A percentile compares a stretch with the other conserved stretches of the same genome.
phyloP scores from a whole-genome alignment of 2,888 invertebrate genomes.

The Brachyopa scutellaris region DNA sequence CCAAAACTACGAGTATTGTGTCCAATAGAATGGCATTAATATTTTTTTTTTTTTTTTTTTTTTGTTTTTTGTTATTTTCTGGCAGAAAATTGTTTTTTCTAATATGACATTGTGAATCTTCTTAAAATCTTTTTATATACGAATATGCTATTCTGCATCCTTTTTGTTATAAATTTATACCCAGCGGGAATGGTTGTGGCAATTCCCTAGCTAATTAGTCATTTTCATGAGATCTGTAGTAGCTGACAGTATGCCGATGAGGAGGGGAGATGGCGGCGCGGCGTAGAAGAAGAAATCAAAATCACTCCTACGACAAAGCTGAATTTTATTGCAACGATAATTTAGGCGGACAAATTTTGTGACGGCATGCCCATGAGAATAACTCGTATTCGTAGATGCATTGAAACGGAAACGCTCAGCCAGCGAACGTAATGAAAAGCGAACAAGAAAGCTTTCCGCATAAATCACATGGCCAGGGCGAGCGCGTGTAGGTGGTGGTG shows the following conservation, averaged over 20 bases:
- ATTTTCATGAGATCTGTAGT: slow-evolving; percentile 8
- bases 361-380: not conserved
- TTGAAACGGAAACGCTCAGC: not conserved
- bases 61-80: slow-evolving; percentile 24
- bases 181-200: slow-evolving; percentile 4
- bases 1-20: slow-evolving; percentile 63
- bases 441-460: slow-evolving; percentile 38
- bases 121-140: no score
- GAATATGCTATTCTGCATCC: slow-evolving; percentile 48
- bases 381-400: slow-evolving; percentile 4
- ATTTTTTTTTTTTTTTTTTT: no score
- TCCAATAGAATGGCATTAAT: slow-evolving; percentile 68
- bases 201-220: slow-evolving; percentile 50
- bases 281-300: not conserved
- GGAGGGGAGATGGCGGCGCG: not conserved
- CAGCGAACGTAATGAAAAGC: slow-evolving; percentile 30
- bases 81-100: slow-evolving; percentile 43
- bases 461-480: slow-evolving; percentile 44
- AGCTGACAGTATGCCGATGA: no score
- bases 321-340: slow-evolving; percentile 56
- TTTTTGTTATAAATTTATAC: slow-evolving; percentile 14
- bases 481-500: slow-evolving; percentile 25
- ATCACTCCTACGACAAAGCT: slow-evolving; percentile 43
- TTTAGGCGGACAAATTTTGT: slow-evolving; percentile 35
- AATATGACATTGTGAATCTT: slow-evolving; percentile 53